Conservation (phyloP, 2,113 vertebrate genomes). For the Oriolus oriolus region DNA sequence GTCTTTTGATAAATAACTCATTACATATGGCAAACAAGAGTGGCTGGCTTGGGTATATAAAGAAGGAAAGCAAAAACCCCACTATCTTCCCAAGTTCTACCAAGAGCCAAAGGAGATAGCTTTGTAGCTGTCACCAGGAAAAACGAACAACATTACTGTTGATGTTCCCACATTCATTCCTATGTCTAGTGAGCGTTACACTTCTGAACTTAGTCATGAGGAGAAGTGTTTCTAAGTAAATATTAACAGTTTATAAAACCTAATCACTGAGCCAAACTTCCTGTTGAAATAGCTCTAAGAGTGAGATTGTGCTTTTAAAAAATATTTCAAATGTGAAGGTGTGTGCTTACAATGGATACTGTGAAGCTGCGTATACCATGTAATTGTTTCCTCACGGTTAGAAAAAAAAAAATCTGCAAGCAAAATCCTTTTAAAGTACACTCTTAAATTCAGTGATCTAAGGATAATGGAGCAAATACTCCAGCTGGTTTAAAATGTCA, state of each 20-base stretch:
- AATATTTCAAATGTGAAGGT: not conserved
- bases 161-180: not conserved
- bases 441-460: not conserved
- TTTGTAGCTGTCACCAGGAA: not conserved
- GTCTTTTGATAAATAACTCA: not conserved
- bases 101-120: not conserved
- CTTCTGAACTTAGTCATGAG: not conserved
- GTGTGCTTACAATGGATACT: not conserved
- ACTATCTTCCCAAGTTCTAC: not conserved
- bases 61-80: not conserved
- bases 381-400: not conserved
- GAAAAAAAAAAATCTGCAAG: not conserved
- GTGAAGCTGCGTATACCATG: not conserved
- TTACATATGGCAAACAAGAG: not conserved
- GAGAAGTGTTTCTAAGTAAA: not conserved
- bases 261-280: not conserved
- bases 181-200: not conserved
- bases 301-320: not conserved
- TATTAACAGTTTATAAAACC: not conserved
- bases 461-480: not conserved
- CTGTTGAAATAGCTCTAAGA: not conserved
- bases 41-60: not conserved
- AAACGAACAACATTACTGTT: not conserved
- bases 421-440: not conserved
- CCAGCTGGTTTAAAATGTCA: constrained; percentile 13